Evolutionary conservation across 2,888 invertebrate genomes (phyloP), one percentile per base, ranked within the genome.

Genomic region (Apantesis nais): DNA sequence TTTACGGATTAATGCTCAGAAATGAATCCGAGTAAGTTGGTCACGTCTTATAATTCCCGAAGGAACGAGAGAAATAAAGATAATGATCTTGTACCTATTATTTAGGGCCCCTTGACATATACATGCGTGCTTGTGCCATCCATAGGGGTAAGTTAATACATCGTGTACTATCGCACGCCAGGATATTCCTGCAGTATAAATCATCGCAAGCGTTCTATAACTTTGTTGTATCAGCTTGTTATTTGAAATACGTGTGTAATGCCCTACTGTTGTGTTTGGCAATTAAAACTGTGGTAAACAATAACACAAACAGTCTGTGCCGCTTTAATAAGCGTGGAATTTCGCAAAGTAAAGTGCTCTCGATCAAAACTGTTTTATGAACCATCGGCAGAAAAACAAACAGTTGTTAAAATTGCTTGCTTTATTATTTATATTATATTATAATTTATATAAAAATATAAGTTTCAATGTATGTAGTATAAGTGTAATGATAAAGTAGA

Each of bases 181-280:
- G 86, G 91, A 90, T 85, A 85, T 85, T 83, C 88, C 88, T 84
- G 77, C 80, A 86, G 85, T 89, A 92, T 92, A 92, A 92, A 92
- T 92, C 91, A 92, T 92, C 84, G 83, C 76, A 74, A 81, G 82
- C 83, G 84, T 81, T 80, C 82, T 85, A 86, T 85, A 91, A 91
- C 89, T 92, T 92, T 90, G 89, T 91, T 90, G 88, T 87, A 86
- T 82, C 78, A 85, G 79, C 77, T 82, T 83, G 87, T 90, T 88
- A 89, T 91, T 89, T 88, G 85, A 89, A 86, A 83, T 88, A 88
- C 86, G 86, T 87, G 86, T 86, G 89, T 88, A 87, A 84, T 83
- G 84, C 48, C 16, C 25, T 44, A 14, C 63, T 22, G 31, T 19
- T 68, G 52, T 41, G 52, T 68, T 68, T 68, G 31, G 39, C 37